Evolutionary conservation across 2,888 invertebrate species (phyloP), one percentile per base, ranked within the genome.

Genomic region (Glaucopsyche alexis): DNA sequence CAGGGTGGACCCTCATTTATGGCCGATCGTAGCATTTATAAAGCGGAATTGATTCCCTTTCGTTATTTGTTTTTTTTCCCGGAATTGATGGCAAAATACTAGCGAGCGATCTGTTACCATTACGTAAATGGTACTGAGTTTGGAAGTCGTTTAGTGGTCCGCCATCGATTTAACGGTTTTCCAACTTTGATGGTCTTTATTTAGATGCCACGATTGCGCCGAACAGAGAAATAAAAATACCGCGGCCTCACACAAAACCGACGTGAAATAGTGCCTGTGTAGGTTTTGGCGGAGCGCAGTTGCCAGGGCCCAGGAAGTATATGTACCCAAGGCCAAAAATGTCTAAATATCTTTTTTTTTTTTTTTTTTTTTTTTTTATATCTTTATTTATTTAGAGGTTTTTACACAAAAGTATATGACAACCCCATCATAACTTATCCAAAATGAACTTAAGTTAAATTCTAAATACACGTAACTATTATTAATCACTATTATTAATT

Each of bases 91-190:
- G 49, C 47, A 19, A 49, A 45, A 67, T 16, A 60, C 9, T 9
- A 13, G 67, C 47, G 7, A 29, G 69, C 69, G 7, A 69, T 69
- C 29, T 69, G 69, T 69, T 49, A 42, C 67, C 47, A 67, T 67
- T 67, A 69, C 69, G 29, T 29, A 69, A 69, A 69, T 49, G 47
- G 69, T 7, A 45, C 7, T 16, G 29, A 69, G 14, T 69, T 49
- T 29, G 13, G 69, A 69, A 69, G 69, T 69, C 16, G 47, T 69
- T 49, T 69, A 67, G 67, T 19, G 16, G 13, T 11, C 29, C 47
- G 14, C 47, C n/a, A n/a, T n/a, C n/a, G 45, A 19, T 47, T 45
- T 11, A 29, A 40, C 14, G 40, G 14, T 47, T 14, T 67, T 16
- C 47, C 19, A 29, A 47, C 69, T 29, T 69, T 16, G 11, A 14